Evolutionary conservation across 2,113 vertebrate species (phyloP).

Genomic region (Misgurnus anguillicaudatus): DNA sequence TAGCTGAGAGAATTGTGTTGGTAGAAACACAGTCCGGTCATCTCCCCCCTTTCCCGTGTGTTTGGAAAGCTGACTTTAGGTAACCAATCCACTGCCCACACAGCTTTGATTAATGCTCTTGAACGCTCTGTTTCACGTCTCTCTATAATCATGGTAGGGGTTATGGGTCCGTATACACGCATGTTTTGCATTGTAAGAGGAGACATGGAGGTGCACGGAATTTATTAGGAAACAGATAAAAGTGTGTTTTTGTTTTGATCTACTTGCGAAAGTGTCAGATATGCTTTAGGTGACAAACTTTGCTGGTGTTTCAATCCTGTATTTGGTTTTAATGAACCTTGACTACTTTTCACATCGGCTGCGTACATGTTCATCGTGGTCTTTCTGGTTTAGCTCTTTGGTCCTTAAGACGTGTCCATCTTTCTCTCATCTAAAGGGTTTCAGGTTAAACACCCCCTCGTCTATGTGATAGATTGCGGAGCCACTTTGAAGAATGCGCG

Average conservation of each 20-base stretch:
- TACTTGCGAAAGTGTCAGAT: background rate
- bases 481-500: slow-evolving; percentile 66
- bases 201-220: slow-evolving; percentile 48
- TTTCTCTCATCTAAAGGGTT: slow-evolving; percentile 13
- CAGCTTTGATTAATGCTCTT: slow-evolving; percentile 57
- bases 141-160: slow-evolving; percentile 46
- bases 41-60: background rate
- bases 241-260: background rate
- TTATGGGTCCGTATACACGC: slow-evolving; percentile 31
- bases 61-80: slow-evolving; percentile 46
- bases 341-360: background rate
- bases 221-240: background rate
- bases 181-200: slow-evolving; percentile 50
- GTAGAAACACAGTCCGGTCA: slow-evolving; percentile 39
- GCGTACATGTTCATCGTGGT: background rate
- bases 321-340: background rate
- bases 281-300: background rate
- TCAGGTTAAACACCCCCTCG: slow-evolving; percentile 48
- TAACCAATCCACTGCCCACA: slow-evolving; percentile 48
- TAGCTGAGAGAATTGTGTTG: slow-evolving; percentile 42
- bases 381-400: background rate
- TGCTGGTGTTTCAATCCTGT: background rate
- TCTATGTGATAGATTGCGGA: slow-evolving; percentile 64
- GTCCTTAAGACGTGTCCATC: slow-evolving; percentile 9
- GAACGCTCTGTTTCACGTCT: slow-evolving; percentile 33